A percentile compares a stretch with the other conserved stretches of the same genome.
Conservation (phyloP, 2,888 invertebrate genomes). For the Anaspis maculata region DNA sequence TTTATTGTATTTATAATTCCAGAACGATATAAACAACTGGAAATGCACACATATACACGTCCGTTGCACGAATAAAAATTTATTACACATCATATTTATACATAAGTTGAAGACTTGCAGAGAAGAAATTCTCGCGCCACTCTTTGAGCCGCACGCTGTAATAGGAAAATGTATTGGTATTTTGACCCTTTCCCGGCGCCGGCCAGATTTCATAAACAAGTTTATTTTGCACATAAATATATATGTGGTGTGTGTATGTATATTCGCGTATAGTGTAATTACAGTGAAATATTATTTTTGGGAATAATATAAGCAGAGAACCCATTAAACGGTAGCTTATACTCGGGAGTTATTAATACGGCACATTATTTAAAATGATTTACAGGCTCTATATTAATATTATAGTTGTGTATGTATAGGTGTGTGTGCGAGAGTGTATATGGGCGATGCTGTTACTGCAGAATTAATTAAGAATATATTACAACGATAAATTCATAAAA, state of each 20-base stretch:
- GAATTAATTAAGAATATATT: slow-evolving; percentile 18
- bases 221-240: slow-evolving; percentile 41
- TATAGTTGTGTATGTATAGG: slow-evolving; percentile 8
- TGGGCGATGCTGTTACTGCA: slow-evolving; percentile 7
- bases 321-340: slow-evolving; percentile 30
- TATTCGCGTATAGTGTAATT: slow-evolving; percentile 35
- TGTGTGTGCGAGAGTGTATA: slow-evolving; percentile 7
- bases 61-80: too few species aligned
- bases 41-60: too few species aligned
- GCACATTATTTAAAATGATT: slow-evolving; percentile 35
- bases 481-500: slow-evolving; percentile 19
- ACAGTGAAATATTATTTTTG: slow-evolving; percentile 43
- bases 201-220: slow-evolving; percentile 41
- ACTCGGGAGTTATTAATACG: slow-evolving; percentile 32
- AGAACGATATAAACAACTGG: too few species aligned
- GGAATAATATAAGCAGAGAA: slow-evolving; percentile 36
- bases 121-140: too few species aligned
- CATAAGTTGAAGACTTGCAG: too few species aligned
- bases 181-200: slow-evolving; percentile 40
- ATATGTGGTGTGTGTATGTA: too few species aligned
- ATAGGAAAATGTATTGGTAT: slow-evolving; percentile 41
- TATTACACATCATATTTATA: too few species aligned
- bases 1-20: too few species aligned
- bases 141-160: too few species aligned
- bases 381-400: slow-evolving; percentile 24